phyloP scores from a whole-genome alignment of 2,888 invertebrate genomes.

The Maniola hyperantus region DNA sequence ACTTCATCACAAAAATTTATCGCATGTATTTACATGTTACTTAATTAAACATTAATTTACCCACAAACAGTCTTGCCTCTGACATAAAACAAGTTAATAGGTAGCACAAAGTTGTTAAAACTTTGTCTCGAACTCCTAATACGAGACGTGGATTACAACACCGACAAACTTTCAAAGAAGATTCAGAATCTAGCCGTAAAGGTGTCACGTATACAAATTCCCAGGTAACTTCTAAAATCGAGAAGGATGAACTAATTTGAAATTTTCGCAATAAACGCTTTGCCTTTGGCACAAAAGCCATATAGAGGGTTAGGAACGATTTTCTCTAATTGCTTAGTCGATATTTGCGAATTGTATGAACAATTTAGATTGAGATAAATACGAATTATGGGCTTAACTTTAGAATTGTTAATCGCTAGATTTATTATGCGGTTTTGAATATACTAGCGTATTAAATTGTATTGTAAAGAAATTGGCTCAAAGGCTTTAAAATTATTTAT shows the following conservation, averaged over 20 bases:
- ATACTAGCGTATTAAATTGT: background rate
- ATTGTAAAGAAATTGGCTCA: background rate
- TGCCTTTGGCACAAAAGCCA: constrained; percentile 62
- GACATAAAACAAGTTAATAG: constrained; percentile 21
- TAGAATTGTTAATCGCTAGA: constrained; percentile 44
- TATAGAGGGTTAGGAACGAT: constrained; percentile 58
- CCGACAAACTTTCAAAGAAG: constrained; percentile 52
- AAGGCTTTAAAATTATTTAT: background rate
- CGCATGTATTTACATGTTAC: background rate
- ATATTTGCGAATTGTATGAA: constrained; percentile 59
- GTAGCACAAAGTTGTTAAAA: constrained; percentile 18
- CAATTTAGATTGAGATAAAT: constrained; percentile 74
- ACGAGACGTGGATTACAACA: constrained; percentile 55
- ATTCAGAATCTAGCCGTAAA: constrained; percentile 37
- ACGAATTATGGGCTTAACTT: constrained; percentile 57
- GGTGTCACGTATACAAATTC: constrained; percentile 62
- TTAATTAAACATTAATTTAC: background rate
- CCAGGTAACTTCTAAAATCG: constrained; percentile 60
- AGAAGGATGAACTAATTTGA: constrained; percentile 62
- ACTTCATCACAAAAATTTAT: background rate
- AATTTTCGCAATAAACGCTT: constrained; percentile 72
- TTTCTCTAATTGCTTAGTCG: constrained; percentile 68
- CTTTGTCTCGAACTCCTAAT: constrained; percentile 37
- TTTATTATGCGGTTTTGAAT: constrained; percentile 27
- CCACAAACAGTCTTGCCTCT: constrained; percentile 2